Evolutionary conservation across 2,113 vertebrate genomes (phyloP), one percentile per base, ranked within the genome.

Genomic region (Casuarius casuarius): DNA sequence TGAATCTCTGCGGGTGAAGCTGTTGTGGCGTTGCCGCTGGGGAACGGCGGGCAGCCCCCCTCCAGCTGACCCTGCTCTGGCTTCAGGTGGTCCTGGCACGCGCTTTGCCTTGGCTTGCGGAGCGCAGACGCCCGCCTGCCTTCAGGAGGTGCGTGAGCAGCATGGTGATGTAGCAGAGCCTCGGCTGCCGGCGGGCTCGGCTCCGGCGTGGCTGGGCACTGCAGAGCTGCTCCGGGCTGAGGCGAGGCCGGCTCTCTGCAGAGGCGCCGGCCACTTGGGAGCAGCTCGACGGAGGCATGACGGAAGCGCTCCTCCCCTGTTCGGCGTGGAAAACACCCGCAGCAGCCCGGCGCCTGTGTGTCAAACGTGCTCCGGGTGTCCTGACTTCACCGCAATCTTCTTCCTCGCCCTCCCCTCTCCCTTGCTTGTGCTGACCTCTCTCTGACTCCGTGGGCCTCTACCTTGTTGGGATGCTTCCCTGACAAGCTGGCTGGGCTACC

Each of bases 101-200:
- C 31, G 9, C 31, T 28, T 23, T 46, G 67, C 31, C 46, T 52
- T 1, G 12, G 33, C 56, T 19, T 31, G 56, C 2, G 46, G 33
- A 11, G 29, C 3, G 21, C 63, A 68, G 59, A 16, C 6, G 5
- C 54, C 21, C 44, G 38, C 38, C 73, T 87, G 42, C 46, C 72
- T 63, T 58, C 48, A 15, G 51, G 73, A 68, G 67, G 9, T 7
- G 29, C 71, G 58, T 29, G 87, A 75, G 38, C 90, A 40, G 67
- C 8, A 3, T 4, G 14, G 11, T 13, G 68, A 42, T 49, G 59
- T 7, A 78, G 61, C 66, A 75, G 66, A 62, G 66, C 58, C 68
- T 12, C 2, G 8, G 29, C 72, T 26, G 16, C 48, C 3, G 3
- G 1, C 1, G 4, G 49, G 26, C 29, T 75, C 4, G 5, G 79